Base-by-base conservation (phyloP, 2,888 invertebrate genomes). In the Dexiosoma caninum region DNA sequence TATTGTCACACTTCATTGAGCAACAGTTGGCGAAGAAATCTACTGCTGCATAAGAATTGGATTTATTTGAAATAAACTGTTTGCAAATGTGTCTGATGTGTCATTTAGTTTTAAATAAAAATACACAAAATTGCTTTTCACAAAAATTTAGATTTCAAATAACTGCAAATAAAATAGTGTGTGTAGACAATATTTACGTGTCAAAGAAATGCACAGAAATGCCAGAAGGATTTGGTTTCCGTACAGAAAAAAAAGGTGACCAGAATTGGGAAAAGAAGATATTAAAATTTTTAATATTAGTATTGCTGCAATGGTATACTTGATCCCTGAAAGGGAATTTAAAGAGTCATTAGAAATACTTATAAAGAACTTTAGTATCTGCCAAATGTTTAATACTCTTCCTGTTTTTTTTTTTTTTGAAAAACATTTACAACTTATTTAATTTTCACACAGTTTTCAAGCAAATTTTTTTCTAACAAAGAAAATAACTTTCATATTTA, bases 31-130 rank as follows among this genome's bases (percentile, higher is more conserved):
- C 35, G 35, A 27, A 30, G 19, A 30, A 49, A 35, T 49, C 1
- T 27, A 27, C 27, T 40, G 9, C 12, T 27, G 12, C 8, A 51
- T 10, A n/a, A 66, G 53, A 42, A 74, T 67, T 53, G 44, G 30
- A 75, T 75, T 66, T 59, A 67, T 66, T 67, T 66, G 49, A 67
- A 75, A 59, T 51, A 75, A 67, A 75, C 59, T 75, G 32, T 32
- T 67, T 67, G 51, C 59, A 75, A 59, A 51, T 67, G 59, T 59
- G 75, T 59, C 66, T 66, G 57, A 75, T 75, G 66, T 74, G 74
- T 40, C 74, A 74, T 57, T 74, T 64, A 46, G 64, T 30, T 74
- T 46, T 64, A 46, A 59, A 67, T 53, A 16, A 71, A 51, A 42
- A 51, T 42, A 32, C 21, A 30, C 42, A 62, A 51, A 62, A 60